Conservation (phyloP, 2,888 invertebrate species). For the Eueremaeus valkanovi region DNA sequence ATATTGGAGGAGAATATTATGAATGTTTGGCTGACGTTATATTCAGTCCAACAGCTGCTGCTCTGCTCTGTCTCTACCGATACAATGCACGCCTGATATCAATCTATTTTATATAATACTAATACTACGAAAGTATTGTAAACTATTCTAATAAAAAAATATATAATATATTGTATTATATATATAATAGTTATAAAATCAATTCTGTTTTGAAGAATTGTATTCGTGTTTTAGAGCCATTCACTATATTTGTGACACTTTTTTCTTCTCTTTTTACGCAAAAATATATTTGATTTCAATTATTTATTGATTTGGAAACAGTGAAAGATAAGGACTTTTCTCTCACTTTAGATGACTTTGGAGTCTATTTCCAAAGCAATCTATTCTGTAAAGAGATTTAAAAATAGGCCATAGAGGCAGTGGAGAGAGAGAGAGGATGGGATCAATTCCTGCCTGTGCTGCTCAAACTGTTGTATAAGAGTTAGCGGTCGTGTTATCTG, state of each 20-base stretch:
- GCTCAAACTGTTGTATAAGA: background rate
- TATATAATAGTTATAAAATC: too few relatives aligned
- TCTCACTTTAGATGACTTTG: background rate
- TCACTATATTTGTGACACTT: background rate
- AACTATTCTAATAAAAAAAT: too few relatives aligned
- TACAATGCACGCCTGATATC: background rate
- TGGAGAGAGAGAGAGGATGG: background rate
- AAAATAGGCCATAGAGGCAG: background rate
- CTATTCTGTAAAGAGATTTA: background rate
- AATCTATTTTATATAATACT: background rate
- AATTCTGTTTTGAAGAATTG: too few relatives aligned
- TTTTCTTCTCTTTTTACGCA: too few relatives aligned
- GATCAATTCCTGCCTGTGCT: constrained; percentile 3
- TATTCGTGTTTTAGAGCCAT: background rate
- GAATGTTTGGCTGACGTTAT: constrained; percentile 2
- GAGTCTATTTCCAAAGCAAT: background rate
- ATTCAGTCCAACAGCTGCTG: background rate
- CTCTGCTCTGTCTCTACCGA: background rate
- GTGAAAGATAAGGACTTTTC: background rate
- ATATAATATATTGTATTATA: too few relatives aligned
- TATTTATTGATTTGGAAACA: background rate
- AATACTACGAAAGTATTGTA: too few relatives aligned
- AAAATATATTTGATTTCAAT: background rate
- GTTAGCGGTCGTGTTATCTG: constrained; percentile 13
- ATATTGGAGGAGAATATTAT: constrained; percentile 7